phyloP scores from a whole-genome alignment of 2,113 vertebrate genomes.

The Dasyprocta punctata region DNA sequence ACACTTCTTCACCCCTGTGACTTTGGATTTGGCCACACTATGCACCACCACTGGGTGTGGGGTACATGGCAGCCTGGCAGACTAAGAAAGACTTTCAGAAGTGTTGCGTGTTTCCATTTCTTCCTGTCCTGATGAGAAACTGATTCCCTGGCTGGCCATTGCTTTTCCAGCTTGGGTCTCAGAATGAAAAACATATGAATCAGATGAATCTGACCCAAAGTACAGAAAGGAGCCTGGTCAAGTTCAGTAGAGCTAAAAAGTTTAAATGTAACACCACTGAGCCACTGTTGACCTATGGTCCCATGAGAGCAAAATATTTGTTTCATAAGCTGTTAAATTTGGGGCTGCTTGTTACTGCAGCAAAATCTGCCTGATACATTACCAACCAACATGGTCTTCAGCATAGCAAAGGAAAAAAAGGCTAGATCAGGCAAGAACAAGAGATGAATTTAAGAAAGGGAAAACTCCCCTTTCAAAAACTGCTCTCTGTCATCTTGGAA shows the following conservation, averaged over 20 bases:
- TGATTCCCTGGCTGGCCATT: not conserved
- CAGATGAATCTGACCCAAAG: not conserved
- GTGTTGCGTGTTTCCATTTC: not conserved
- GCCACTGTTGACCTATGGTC: not conserved
- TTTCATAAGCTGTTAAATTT: not conserved
- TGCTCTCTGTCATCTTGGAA: not conserved
- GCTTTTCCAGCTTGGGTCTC: not conserved
- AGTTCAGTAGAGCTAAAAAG: not conserved
- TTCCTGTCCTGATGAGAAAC: not conserved
- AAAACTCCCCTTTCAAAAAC: not conserved
- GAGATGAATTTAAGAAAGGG: not conserved
- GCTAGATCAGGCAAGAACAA: not conserved
- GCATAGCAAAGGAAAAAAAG: not conserved
- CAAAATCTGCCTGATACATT: not conserved
- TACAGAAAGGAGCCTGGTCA: not conserved
- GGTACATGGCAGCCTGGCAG: rapidly evolving
- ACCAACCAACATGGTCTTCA: not conserved
- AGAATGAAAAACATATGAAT: not conserved
- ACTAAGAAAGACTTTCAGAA: not conserved
- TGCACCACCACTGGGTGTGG: not conserved
- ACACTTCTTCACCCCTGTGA: not conserved
- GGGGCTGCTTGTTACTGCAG: not conserved
- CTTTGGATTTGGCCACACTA: not conserved
- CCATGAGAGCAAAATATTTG: not conserved
- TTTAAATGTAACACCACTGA: not conserved